These are phyloP conservation scores for Ostrea edulis DNA, from an alignment of 1,140 invertebrate genomes.

Conservation along the genomic window DNA sequence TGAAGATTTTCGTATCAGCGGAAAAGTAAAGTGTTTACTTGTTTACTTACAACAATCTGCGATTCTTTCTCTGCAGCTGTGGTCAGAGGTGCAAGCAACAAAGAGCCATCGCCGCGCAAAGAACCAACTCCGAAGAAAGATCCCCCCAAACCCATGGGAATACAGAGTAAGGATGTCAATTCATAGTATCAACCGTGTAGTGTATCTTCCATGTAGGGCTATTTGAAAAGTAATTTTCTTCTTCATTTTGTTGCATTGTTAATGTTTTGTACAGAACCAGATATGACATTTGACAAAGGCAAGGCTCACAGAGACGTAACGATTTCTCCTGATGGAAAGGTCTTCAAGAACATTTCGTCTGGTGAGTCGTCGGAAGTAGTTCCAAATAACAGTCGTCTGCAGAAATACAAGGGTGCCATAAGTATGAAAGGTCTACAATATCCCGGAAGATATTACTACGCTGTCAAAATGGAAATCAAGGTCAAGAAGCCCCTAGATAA, in stretches of 20 bases:
- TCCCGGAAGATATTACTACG: constrained; percentile 52
- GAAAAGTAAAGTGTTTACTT: no score
- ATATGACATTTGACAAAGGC: constrained; percentile 43
- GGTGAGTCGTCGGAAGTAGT: background rate
- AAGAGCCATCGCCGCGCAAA: background rate
- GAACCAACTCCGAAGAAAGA: background rate
- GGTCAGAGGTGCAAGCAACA: background rate
- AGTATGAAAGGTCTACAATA: constrained; percentile 2
- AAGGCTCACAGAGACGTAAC: constrained; percentile 54
- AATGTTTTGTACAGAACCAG: constrained; percentile 40
- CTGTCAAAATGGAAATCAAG: constrained; percentile 46
- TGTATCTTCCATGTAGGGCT: background rate
- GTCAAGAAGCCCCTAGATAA: constrained; percentile 50
- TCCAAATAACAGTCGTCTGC: constrained; percentile 18
- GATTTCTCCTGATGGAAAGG: constrained; percentile 53
- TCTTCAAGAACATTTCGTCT: constrained; percentile 47
- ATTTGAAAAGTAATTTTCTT: background rate
- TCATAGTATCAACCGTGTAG: no score
- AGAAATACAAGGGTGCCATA: constrained; percentile 53
- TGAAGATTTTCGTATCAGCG: no score
- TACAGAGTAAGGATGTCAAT: background rate
- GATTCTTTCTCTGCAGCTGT: background rate
- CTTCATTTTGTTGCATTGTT: background rate
- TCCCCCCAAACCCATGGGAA: background rate
- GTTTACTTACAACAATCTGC: background rate